Percentiles rank a stretch among this genome's conserved stretches.
These are phyloP conservation scores for Philereme transversata DNA, from an alignment of 2,888 invertebrate genomes.

Conservation along the genomic window DNA sequence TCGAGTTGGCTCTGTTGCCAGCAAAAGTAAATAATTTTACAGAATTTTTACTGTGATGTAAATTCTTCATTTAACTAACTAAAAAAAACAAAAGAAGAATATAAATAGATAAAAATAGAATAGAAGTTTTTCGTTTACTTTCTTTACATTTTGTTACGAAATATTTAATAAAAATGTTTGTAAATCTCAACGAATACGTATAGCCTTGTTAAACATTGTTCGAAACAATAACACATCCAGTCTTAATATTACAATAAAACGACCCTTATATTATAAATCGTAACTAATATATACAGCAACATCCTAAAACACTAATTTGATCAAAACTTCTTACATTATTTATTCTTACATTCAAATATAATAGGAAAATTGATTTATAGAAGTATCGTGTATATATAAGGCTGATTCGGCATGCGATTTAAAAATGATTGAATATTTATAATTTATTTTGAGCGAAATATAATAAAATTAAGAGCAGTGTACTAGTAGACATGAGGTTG, in stretches of 20 bases:
- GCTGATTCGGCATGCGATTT: neutral
- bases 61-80: neutral
- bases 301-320: conserved; percentile 28
- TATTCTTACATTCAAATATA: conserved; percentile 2
- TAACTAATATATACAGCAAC: conserved; percentile 44
- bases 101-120: conserved; percentile 11
- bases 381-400: conserved; percentile 4
- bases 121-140: conserved; percentile 11
- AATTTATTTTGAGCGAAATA: conserved; percentile 2
- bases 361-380: conserved; percentile 3
- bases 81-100: neutral
- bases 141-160: neutral
- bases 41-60: neutral
- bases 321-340: conserved; percentile 19
- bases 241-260: conserved; percentile 51
- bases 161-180: too few relatives aligned
- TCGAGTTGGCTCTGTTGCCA: neutral
- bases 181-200: neutral
- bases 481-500: neutral
- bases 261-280: conserved; percentile 31
- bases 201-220: conserved; percentile 40
- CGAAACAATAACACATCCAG: conserved; percentile 45
- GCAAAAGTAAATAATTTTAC: neutral
- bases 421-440: neutral
- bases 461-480: neutral